Evolutionary conservation across 1,140 invertebrate genomes (phyloP).

Genomic region (Kradibia gibbosae): DNA sequence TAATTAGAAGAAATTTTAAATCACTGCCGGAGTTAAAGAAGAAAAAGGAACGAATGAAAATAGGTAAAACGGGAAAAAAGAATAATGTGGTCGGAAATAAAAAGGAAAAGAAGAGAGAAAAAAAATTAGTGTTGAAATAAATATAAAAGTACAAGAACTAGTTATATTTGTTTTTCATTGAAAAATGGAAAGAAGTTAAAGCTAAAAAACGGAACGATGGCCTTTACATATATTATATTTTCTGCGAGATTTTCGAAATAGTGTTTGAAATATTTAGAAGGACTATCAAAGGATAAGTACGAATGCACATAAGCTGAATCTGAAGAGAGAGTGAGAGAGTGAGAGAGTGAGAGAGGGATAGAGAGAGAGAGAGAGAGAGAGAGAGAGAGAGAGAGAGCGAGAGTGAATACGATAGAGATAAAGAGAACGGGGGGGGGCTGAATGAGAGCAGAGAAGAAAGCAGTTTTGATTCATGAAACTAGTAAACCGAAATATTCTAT

Average conservation of each 20-base stretch:
- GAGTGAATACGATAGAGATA: background rate
- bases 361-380: background rate
- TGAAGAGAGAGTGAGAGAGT: background rate
- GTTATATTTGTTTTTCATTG: background rate
- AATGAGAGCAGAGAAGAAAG: background rate
- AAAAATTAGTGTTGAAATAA: background rate
- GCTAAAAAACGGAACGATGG: background rate
- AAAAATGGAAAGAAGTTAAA: background rate
- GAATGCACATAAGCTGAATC: background rate
- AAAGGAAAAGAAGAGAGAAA: background rate
- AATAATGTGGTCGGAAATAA: background rate
- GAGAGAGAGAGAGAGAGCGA: background rate
- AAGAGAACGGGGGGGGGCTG: background rate
- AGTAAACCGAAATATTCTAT: conserved; percentile 21
- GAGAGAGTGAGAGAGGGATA: background rate
- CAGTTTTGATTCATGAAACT: conserved; percentile 6
- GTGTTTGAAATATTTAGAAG: background rate
- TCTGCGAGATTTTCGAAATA: background rate
- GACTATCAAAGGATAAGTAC: background rate
- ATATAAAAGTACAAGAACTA: background rate
- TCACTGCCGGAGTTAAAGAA: background rate
- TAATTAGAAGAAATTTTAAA: no score
- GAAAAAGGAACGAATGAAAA: background rate
- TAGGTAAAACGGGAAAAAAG: background rate
- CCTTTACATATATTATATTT: background rate